Evolutionary conservation across 2,888 invertebrate species (phyloP).

Genomic region (Drosophila meridionalis): DNA sequence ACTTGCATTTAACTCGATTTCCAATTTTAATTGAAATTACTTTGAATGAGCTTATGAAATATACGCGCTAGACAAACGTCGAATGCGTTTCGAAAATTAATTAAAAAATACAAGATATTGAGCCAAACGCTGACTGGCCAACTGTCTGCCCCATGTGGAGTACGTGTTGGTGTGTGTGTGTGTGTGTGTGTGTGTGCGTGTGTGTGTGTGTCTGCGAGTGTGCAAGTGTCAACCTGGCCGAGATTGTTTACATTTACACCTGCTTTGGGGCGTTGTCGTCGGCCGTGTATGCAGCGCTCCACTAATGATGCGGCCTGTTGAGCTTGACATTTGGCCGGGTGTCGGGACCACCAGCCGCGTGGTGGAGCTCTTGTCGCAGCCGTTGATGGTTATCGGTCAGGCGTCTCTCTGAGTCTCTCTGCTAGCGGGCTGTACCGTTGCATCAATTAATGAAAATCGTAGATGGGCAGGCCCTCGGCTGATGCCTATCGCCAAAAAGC

Average conservation of each 20-base stretch:
- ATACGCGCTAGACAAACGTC: constrained; percentile 54
- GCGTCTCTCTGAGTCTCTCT: neutral
- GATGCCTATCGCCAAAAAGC: constrained; percentile 69
- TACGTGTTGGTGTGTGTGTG: constrained; percentile 11
- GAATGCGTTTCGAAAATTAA: constrained; percentile 59
- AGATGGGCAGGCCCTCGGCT: constrained; percentile 24
- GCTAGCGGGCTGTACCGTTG: constrained; percentile 52
- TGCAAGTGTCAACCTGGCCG: constrained; percentile 61
- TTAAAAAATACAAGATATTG: constrained; percentile 62
- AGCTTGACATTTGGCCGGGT: constrained; percentile 71
- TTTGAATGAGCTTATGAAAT: constrained; percentile 51
- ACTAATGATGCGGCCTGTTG: constrained; percentile 70
- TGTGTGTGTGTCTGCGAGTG: constrained; percentile 23
- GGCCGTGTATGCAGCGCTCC: constrained; percentile 24
- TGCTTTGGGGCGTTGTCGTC: constrained; percentile 55
- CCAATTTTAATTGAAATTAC: constrained; percentile 57
- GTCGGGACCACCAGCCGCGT: constrained; percentile 71
- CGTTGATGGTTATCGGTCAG: constrained; percentile 68
- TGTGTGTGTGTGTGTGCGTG: constrained; percentile 12
- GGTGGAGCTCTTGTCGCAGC: constrained; percentile 42
- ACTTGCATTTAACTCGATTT: constrained; percentile 25
- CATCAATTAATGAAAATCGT: constrained; percentile 74
- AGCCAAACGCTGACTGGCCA: constrained; percentile 31
- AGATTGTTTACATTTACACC: constrained; percentile 81
- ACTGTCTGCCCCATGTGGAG: constrained; percentile 64